Conservation (phyloP, 1,140 invertebrate species). For the Drosophila murphyi region DNA sequence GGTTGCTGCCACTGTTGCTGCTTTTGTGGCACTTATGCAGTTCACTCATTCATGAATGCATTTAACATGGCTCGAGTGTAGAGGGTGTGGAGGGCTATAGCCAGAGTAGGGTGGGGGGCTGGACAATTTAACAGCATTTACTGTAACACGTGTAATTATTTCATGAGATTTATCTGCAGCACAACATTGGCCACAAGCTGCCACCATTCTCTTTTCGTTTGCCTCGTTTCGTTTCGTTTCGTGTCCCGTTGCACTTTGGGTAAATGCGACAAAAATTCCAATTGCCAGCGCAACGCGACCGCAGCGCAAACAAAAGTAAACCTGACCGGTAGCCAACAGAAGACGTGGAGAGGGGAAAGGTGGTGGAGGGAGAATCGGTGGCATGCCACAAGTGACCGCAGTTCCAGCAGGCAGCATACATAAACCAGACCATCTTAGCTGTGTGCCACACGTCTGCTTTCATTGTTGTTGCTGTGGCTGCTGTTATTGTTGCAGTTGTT, state of each 20-base stretch:
- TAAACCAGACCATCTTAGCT: slow-evolving; percentile 73
- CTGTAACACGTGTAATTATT: slow-evolving; percentile 84
- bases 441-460: neutral
- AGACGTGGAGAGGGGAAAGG: too few relatives aligned
- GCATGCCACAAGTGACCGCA: slow-evolving; percentile 79
- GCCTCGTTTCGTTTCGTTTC: slow-evolving; percentile 8
- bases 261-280: slow-evolving; percentile 84
- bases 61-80: slow-evolving; percentile 57
- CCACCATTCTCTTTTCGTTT: slow-evolving; percentile 21
- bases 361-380: neutral
- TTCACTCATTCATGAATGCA: slow-evolving; percentile 81
- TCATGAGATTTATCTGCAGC: slow-evolving; percentile 84
- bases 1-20: slow-evolving; percentile 17
- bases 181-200: slow-evolving; percentile 53
- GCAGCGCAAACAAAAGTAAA: slow-evolving; percentile 66
- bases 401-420: slow-evolving; percentile 41
- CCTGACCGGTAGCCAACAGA: neutral
- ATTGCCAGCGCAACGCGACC: slow-evolving; percentile 65
- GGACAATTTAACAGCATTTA: slow-evolving; percentile 84
- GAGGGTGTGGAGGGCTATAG: neutral
- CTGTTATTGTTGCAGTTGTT: slow-evolving; percentile 20
- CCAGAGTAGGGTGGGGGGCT: neutral
- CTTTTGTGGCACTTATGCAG: slow-evolving; percentile 59
- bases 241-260: slow-evolving; percentile 71
- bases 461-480: neutral